Evolutionary conservation across 2,113 vertebrate species (phyloP), one percentile per base, ranked within the genome.

Genomic region (Gobiocypris rarus): DNA sequence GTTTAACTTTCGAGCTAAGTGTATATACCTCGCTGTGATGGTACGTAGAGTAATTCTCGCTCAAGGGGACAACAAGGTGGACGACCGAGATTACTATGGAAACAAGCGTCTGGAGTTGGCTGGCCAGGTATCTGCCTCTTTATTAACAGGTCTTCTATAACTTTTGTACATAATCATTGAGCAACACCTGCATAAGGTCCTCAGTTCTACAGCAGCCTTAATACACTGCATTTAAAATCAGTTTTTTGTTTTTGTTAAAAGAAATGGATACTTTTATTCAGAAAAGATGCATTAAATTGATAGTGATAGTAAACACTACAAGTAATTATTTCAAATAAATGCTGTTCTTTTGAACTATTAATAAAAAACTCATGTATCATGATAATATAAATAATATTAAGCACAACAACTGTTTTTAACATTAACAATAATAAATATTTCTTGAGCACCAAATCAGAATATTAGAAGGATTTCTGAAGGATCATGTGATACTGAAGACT

Each of bases 21-120:
- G 98, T 82, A 97, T 99, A 87, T 99, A 99, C 90, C 95, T 97
- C 31, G 98, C 98, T 7, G 98, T 99, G 86, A 99, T 99, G 98
- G 97, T 99, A 13, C 95, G 98, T 83, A 96, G 98, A 85, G 97
- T 99, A 26, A 99, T 99, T 89, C 92, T 99, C 89, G 98, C 98
- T 88, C 98, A 99, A 91, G 98, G 98, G 59, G 95, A 96, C 83
- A 96, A 99, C 88, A 99, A 98, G 91, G 98, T 99, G 58, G 98
- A 99, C 4, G 98, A 99, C 93, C 93, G 98, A 87, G 98, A 99
- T 92, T 99, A 99, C 90, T 99, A 99, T 31, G 98, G 98, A 61
- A 99, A 99, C 94, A 99, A 99, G 89, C 96, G 98, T 87, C 91
- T 99, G 86, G 98, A 99, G 86, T 87, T 99, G 92, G 98, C 98